Percentiles rank a stretch among this genome's conserved stretches.
phyloP scores from a whole-genome alignment of 2,797 vertebrate species.

The Enteromius argenteus region DNA sequence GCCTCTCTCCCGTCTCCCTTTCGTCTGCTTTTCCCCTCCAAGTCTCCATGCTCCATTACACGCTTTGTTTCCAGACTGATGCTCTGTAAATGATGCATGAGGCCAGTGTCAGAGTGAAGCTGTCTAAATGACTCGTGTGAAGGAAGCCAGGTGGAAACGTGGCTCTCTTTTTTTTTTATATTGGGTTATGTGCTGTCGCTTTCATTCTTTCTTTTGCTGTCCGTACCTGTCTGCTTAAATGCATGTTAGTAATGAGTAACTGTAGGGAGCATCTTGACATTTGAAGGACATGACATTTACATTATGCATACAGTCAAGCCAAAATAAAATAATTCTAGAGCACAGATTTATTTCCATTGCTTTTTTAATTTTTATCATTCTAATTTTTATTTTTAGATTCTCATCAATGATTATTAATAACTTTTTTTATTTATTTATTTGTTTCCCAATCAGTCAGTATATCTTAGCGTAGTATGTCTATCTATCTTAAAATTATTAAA shows the following conservation, averaged over 20 bases:
- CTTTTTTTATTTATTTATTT: not conserved
- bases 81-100: conserved; percentile 58
- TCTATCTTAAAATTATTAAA: no score
- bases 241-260: not conserved
- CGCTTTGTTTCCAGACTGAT: conserved; percentile 42
- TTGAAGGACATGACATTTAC: not conserved
- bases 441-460: not conserved
- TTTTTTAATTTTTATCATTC: not conserved
- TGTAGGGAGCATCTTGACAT: not conserved
- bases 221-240: not conserved
- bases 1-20: not conserved
- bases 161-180: not conserved
- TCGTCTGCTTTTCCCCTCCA: not conserved
- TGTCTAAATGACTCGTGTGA: conserved; percentile 21
- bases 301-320: not conserved
- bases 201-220: conserved; percentile 3
- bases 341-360: not conserved
- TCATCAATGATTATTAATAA: not conserved
- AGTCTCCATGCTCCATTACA: conserved; percentile 25
- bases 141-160: conserved; percentile 14
- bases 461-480: not conserved
- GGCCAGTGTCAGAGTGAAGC: not conserved
- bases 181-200: not conserved
- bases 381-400: not conserved
- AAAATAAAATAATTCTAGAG: not conserved